Evolutionary conservation across 2,888 invertebrate genomes (phyloP).

Genomic region (Autographa gamma): DNA sequence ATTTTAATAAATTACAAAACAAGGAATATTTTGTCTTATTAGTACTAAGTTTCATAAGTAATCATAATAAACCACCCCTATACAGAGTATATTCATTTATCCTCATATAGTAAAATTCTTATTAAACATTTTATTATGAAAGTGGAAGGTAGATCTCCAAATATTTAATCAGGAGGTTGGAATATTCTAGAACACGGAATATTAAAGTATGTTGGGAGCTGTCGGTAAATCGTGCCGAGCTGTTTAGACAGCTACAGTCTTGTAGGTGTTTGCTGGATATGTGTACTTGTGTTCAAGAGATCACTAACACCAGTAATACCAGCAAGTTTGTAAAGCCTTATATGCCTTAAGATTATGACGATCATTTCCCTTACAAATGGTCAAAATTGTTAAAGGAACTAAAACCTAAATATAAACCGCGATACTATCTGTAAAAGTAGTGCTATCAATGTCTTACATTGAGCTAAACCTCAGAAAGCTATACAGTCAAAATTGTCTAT

Average conservation of each 20-base stretch:
- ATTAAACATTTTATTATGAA: neutral
- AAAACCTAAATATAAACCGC: no score
- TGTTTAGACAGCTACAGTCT: neutral
- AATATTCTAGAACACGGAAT: slow-evolving; percentile 1
- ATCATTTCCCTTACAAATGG: no score
- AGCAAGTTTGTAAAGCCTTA: neutral
- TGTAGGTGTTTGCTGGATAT: neutral
- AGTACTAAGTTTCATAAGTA: no score
- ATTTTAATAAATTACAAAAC: no score
- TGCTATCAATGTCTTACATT: no score
- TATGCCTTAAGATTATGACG: no score
- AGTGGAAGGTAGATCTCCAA: neutral
- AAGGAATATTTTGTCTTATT: no score
- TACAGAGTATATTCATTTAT: neutral
- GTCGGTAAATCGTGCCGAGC: neutral
- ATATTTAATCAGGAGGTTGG: neutral
- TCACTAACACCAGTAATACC: neutral
- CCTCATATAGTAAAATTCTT: neutral
- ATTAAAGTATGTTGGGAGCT: neutral
- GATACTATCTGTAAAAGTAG: no score
- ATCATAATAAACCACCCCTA: neutral
- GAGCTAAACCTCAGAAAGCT: no score
- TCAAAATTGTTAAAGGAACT: no score
- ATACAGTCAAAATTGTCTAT: no score
- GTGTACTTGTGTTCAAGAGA: neutral